Conservation (phyloP, 2,797 vertebrate genomes). For the Falco novaeseelandiae region DNA sequence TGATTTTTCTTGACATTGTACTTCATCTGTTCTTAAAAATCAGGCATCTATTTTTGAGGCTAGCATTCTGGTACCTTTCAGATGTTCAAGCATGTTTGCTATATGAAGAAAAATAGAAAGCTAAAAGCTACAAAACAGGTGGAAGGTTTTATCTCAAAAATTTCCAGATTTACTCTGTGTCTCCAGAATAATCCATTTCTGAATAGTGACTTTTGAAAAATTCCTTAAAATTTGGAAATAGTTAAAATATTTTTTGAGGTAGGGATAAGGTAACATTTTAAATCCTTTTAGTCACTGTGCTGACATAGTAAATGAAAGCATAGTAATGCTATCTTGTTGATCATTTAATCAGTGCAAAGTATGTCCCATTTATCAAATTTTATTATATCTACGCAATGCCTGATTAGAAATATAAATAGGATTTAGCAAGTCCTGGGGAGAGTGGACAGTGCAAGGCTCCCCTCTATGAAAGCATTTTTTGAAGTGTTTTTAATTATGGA, state of each 20-base stretch:
- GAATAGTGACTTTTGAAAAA: neutral
- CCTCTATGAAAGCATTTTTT: neutral
- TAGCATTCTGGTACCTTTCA: neutral
- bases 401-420: constrained; percentile 43
- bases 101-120: neutral
- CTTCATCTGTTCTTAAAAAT: neutral
- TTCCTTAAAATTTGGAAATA: neutral
- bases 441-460: neutral
- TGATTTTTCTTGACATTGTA: neutral
- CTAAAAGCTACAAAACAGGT: neutral
- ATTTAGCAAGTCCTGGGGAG: neutral
- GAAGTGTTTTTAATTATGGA: neutral
- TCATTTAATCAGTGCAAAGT: constrained; percentile 45
- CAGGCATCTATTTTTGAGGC: neutral
- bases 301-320: constrained; percentile 26
- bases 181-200: neutral
- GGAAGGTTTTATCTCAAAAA: neutral
- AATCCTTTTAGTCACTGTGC: constrained; percentile 5
- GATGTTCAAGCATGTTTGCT: neutral
- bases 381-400: neutral
- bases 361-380: constrained; percentile 15
- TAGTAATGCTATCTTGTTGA: constrained; percentile 30
- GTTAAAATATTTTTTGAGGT: neutral
- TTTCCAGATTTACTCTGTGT: neutral
- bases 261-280: neutral